phyloP scores from a whole-genome alignment of 1,140 invertebrate species.

The Leptinotarsa texana region DNA sequence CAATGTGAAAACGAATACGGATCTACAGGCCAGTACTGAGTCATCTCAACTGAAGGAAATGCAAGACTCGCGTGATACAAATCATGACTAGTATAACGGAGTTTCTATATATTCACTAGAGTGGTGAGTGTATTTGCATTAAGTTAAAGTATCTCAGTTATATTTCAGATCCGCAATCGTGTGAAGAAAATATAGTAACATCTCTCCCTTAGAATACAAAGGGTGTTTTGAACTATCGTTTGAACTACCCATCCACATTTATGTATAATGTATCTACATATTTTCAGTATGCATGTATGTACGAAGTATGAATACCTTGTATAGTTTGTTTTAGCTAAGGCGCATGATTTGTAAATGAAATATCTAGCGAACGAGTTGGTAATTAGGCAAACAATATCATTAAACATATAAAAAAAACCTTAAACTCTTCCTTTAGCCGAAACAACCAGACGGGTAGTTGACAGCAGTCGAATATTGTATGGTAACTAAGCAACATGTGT shows the following conservation, averaged over 20 bases:
- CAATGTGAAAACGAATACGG: slow-evolving; percentile 37
- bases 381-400: slow-evolving; percentile 19
- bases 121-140: too few relatives aligned
- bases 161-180: not conserved
- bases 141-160: too few relatives aligned
- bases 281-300: not conserved
- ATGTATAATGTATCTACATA: slow-evolving; percentile 8
- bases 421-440: too few relatives aligned
- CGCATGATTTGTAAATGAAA: slow-evolving; percentile 17
- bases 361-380: not conserved
- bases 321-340: slow-evolving; percentile 18
- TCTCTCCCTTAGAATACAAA: slow-evolving; percentile 8
- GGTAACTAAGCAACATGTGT: too few relatives aligned
- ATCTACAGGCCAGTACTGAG: not conserved
- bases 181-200: slow-evolving; percentile 12
- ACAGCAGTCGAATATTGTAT: too few relatives aligned
- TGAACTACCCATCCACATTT: slow-evolving; percentile 15
- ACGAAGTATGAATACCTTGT: slow-evolving; percentile 6
- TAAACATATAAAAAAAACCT: slow-evolving; percentile 14
- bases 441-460: too few relatives aligned
- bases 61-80: too few relatives aligned
- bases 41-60: too few relatives aligned
- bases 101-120: too few relatives aligned
- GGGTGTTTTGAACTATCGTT: not conserved
- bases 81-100: too few relatives aligned